Percentiles rank a stretch among this genome's conserved stretches.
These are phyloP conservation scores for Catharus minimus DNA, from an alignment of 2,113 vertebrate genomes.

Conservation along the genomic window DNA sequence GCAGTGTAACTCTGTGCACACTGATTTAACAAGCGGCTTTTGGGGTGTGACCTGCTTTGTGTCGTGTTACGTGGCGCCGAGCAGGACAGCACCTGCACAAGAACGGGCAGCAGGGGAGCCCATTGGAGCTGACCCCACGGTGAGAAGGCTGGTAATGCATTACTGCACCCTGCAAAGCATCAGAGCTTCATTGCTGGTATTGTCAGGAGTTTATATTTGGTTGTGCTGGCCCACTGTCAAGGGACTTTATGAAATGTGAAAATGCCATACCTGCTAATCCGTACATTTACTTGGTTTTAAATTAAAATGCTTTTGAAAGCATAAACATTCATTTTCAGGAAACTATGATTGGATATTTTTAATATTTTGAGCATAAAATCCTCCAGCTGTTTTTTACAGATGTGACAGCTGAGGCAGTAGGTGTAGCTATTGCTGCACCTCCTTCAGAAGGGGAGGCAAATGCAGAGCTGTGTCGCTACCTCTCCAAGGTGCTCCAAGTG, in stretches of 20 bases:
- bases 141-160: rapidly evolving
- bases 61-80: rapidly evolving
- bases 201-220: rapidly evolving
- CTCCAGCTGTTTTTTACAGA: constrained; percentile 64
- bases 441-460: constrained; percentile 92
- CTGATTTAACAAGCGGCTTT: rapidly evolving
- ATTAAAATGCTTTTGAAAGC: neutral
- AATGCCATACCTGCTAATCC: neutral
- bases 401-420: constrained; percentile 81
- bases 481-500: constrained; percentile 85
- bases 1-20: rapidly evolving
- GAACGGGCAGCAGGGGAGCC: rapidly evolving
- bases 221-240: rapidly evolving
- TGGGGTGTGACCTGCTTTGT: rapidly evolving
- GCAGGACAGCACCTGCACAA: neutral
- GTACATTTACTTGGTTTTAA: neutral
- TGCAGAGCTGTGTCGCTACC: constrained; percentile 84
- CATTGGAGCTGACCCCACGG: neutral
- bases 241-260: neutral
- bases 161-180: rapidly evolving
- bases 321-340: neutral
- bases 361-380: neutral
- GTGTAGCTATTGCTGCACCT: constrained; percentile 88
- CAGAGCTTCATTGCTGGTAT: rapidly evolving
- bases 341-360: neutral